Conservation (phyloP, 2,797 vertebrate genomes). For the Hemitrygon akajei region DNA sequence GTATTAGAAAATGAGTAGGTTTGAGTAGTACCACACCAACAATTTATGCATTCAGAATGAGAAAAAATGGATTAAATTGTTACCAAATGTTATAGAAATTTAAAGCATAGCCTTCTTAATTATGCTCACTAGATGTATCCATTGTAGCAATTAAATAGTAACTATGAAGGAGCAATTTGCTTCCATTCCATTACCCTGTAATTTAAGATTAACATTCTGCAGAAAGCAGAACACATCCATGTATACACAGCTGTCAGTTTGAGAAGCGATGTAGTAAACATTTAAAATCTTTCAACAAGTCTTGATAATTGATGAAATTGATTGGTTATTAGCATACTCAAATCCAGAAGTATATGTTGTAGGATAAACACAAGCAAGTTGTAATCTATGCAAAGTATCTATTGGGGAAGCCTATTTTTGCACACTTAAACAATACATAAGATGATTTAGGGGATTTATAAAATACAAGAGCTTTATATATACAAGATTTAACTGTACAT, state of each 20-base stretch:
- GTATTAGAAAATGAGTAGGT: not conserved
- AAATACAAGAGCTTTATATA: no score
- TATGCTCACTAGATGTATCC: not conserved
- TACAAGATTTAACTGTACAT: no score
- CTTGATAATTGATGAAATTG: not conserved
- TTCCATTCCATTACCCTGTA: not conserved
- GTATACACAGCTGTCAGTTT: not conserved
- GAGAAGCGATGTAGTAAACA: not conserved
- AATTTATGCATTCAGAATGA: not conserved
- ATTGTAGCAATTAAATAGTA: not conserved
- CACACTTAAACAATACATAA: no score
- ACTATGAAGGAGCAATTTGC: no score
- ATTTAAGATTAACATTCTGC: not conserved
- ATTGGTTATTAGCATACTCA: not conserved
- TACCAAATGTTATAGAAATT: not conserved
- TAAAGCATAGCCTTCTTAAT: not conserved
- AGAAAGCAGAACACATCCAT: not conserved
- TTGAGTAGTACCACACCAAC: not conserved
- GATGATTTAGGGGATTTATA: no score
- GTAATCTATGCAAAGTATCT: no score
- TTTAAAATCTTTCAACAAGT: not conserved
- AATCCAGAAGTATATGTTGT: no score
- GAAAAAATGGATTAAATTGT: not conserved
- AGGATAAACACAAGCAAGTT: no score
- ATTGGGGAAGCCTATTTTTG: no score